Percentiles rank a stretch among this genome's conserved stretches.
Conservation (phyloP, 2,113 vertebrate genomes). For the Euleptes europaea region DNA sequence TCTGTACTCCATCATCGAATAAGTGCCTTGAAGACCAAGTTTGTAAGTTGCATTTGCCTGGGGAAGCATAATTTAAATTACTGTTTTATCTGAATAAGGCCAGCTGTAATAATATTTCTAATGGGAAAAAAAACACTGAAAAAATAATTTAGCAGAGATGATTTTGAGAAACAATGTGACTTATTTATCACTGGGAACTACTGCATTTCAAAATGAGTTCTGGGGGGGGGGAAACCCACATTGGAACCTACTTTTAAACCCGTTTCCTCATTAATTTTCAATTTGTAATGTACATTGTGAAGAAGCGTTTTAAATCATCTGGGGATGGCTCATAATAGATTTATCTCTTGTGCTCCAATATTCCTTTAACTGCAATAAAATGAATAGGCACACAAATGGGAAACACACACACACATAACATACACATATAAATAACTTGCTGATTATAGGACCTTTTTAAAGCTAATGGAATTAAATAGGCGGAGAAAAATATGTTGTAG, state of each 20-base stretch:
- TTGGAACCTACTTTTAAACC: constrained; percentile 60
- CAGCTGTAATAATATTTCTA: constrained; percentile 22
- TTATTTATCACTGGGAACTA: constrained; percentile 57
- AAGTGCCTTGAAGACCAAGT: constrained; percentile 47
- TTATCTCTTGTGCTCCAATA: constrained; percentile 58
- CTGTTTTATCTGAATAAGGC: constrained; percentile 23
- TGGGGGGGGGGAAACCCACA: too few relatives aligned
- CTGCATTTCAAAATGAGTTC: constrained; percentile 51
- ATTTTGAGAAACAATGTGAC: constrained; percentile 53
- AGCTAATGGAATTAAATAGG: not conserved
- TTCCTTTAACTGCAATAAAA: constrained; percentile 55
- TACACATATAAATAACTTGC: constrained; percentile 19
- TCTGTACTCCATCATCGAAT: constrained; percentile 26
- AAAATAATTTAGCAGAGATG: constrained; percentile 58
- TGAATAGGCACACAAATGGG: constrained; percentile 24
- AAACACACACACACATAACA: not conserved
- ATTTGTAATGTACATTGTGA: constrained; percentile 55
- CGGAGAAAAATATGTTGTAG: not conserved
- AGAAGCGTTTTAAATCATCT: constrained; percentile 51
- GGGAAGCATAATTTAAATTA: constrained; percentile 27
- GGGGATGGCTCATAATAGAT: constrained; percentile 47
- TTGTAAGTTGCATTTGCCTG: constrained; percentile 43
- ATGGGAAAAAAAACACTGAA: constrained; percentile 14
- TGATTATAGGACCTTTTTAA: constrained; percentile 9
- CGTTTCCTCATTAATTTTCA: constrained; percentile 69